Conservation (phyloP, 2,113 vertebrate species). For the Galeopterus variegatus region DNA sequence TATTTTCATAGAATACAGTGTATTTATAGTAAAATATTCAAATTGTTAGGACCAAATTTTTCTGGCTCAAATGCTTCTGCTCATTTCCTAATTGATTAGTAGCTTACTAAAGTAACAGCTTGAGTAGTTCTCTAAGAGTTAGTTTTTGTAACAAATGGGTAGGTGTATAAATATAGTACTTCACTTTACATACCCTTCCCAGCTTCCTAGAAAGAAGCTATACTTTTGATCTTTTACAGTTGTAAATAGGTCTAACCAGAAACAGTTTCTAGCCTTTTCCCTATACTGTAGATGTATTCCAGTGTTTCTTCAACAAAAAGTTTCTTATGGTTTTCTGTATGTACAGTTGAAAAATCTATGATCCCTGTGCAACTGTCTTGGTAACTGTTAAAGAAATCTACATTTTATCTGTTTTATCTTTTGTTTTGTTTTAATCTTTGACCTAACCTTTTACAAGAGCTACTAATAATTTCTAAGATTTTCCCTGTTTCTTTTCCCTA, state of each 20-base stretch:
- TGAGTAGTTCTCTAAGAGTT: slow-evolving; percentile 45
- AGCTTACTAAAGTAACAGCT: slow-evolving; percentile 38
- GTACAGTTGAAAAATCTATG: slow-evolving; percentile 36
- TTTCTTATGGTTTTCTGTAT: not conserved
- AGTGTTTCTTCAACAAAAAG: not conserved
- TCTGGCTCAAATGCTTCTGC: slow-evolving; percentile 52
- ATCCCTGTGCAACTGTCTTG: not conserved
- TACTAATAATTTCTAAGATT: slow-evolving; percentile 66
- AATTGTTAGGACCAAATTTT: slow-evolving; percentile 64
- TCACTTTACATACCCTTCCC: not conserved
- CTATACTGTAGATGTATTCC: not conserved
- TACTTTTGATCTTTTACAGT: slow-evolving; percentile 43
- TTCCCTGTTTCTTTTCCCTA: not conserved
- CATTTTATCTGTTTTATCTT: slow-evolving; percentile 8
- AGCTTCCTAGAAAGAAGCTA: slow-evolving; percentile 36
- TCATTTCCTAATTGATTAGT: slow-evolving; percentile 32
- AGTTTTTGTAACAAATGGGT: slow-evolving; percentile 51
- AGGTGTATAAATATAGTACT: slow-evolving; percentile 43
- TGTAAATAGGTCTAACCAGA: slow-evolving; percentile 36
- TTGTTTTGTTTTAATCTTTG: not conserved
- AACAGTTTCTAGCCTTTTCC: slow-evolving; percentile 17
- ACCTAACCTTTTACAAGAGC: slow-evolving; percentile 59
- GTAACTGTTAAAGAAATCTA: slow-evolving; percentile 59
- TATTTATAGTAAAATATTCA: slow-evolving; percentile 36
- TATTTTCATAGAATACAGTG: slow-evolving; percentile 63